Conservation (phyloP, 1,140 invertebrate genomes). For the Centruroides sculpturatus region DNA sequence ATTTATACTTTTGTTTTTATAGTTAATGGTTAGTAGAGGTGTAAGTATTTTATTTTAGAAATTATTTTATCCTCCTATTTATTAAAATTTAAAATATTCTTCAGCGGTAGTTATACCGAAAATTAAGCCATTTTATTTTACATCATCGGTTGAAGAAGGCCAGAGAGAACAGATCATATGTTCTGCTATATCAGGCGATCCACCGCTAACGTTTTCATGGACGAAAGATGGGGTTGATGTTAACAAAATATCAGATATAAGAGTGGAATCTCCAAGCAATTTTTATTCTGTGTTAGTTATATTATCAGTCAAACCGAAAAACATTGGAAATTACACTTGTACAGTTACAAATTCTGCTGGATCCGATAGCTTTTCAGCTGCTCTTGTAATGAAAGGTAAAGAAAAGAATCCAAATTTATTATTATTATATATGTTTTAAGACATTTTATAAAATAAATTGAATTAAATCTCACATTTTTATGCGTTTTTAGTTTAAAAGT, state of each 20-base stretch:
- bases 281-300: not conserved
- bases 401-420: no score
- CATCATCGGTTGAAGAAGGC: not conserved
- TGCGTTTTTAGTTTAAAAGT: no score
- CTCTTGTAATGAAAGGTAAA: conserved; percentile 10
- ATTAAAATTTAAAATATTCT: no score
- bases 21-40: no score
- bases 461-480: no score
- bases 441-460: no score
- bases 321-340: conserved; percentile 25
- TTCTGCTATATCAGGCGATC: not conserved
- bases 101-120: not conserved
- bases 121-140: not conserved
- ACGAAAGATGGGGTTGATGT: not conserved
- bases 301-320: conserved; percentile 1
- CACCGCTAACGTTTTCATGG: not conserved
- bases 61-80: no score
- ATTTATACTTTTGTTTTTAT: no score
- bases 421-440: no score
- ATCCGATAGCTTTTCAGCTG: conserved; percentile 8
- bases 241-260: no score
- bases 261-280: no score
- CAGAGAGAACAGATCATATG: not conserved
- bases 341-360: conserved; percentile 20
- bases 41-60: no score